Evolutionary conservation across 2,888 invertebrate genomes (phyloP).

Genomic region (Beris morrisii): DNA sequence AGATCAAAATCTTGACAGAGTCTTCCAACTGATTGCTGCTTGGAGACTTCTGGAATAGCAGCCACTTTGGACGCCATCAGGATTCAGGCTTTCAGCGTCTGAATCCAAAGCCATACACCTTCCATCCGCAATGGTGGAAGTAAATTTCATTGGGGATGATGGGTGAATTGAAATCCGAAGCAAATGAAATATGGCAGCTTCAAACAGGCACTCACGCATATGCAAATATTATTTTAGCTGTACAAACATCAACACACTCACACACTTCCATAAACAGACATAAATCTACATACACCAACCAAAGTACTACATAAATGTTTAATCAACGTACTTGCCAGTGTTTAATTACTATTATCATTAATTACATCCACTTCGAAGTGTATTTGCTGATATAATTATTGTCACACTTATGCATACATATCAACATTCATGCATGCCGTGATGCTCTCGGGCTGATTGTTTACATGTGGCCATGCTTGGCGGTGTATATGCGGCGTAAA

Average conservation of each 20-base stretch:
- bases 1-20: too few species aligned
- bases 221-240: slow-evolving; percentile 35
- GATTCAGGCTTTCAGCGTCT: too few species aligned
- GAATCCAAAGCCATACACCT: background rate
- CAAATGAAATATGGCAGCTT: slow-evolving; percentile 35
- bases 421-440: background rate
- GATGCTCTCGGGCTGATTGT: slow-evolving; percentile 24
- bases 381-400: slow-evolving; percentile 45
- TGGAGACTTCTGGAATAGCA: too few species aligned
- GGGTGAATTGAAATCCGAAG: slow-evolving; percentile 29
- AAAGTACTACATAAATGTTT: slow-evolving; percentile 42
- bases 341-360: slow-evolving; percentile 46
- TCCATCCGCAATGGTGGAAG: slow-evolving; percentile 8
- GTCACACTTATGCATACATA: slow-evolving; percentile 40
- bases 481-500: slow-evolving; percentile 30
- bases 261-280: slow-evolving; percentile 6
- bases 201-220: slow-evolving; percentile 33
- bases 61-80: too few species aligned
- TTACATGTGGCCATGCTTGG: slow-evolving; percentile 27
- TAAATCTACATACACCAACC: slow-evolving; percentile 22
- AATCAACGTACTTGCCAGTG: slow-evolving; percentile 44
- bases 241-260: slow-evolving; percentile 31
- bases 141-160: slow-evolving; percentile 30
- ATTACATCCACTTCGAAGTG: slow-evolving; percentile 40
- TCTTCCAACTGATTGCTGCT: too few species aligned